Evolutionary conservation across 2,888 invertebrate genomes (phyloP).

Genomic region (Phasia obesa): DNA sequence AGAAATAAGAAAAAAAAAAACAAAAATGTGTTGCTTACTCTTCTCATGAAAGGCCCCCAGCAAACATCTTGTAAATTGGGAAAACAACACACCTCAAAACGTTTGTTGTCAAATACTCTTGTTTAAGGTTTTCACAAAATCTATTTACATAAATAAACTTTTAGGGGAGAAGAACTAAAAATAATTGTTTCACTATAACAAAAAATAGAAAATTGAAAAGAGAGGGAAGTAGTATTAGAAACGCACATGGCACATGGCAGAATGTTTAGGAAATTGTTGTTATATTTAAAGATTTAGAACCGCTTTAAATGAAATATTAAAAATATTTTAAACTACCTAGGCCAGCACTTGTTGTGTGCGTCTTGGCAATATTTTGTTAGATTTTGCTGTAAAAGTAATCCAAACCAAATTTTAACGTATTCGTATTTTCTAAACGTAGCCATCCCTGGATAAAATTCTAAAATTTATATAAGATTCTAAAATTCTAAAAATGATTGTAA

Average conservation of each 20-base stretch:
- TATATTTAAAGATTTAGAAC: neutral
- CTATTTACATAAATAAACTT: slow-evolving; percentile 12
- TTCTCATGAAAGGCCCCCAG: slow-evolving; percentile 50
- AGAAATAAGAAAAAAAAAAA: neutral
- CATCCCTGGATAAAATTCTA: too few relatives aligned
- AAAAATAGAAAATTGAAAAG: too few relatives aligned
- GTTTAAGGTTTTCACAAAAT: neutral
- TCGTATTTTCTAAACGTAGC: too few relatives aligned
- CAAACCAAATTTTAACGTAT: too few relatives aligned
- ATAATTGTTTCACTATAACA: slow-evolving; percentile 50
- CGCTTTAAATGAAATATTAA: neutral
- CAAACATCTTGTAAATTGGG: neutral
- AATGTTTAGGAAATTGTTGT: neutral
- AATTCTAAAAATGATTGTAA: too few relatives aligned
- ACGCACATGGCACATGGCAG: neutral
- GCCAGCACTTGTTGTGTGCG: too few relatives aligned
- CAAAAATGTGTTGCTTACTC: neutral
- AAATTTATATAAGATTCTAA: too few relatives aligned
- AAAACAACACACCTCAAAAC: slow-evolving; percentile 16
- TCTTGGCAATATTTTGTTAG: too few relatives aligned
- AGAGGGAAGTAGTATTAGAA: neutral
- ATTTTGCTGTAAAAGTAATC: too few relatives aligned
- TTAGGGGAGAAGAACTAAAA: slow-evolving; percentile 10
- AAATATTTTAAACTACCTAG: too few relatives aligned
- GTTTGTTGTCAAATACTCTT: slow-evolving; percentile 4